Evolutionary conservation across 37 sponge, comb jelly and placozoan genomes (phyloP).

Genomic region (Aphrocallistes beatrix): DNA sequence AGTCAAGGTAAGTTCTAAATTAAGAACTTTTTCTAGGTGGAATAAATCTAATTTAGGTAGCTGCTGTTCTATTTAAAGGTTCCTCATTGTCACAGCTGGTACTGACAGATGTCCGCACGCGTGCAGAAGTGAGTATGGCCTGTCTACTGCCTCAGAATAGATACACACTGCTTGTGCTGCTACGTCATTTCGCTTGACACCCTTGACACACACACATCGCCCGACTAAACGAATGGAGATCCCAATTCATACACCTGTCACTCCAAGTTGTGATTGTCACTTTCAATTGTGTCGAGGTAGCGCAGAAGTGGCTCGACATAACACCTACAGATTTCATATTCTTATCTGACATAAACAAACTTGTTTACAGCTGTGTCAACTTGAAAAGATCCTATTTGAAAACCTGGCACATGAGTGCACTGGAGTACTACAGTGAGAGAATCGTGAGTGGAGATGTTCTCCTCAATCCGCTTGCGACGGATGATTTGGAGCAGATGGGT

Average conservation of each 20-base stretch:
- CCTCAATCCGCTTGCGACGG: not conserved
- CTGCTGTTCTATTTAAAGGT: not conserved
- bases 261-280: not conserved
- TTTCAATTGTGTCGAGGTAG: not conserved
- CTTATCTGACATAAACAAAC: not conserved
- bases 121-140: not conserved
- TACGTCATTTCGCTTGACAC: constrained; percentile 17
- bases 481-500: not conserved
- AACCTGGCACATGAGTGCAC: not conserved
- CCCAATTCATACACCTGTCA: not conserved
- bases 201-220: not conserved
- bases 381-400: not conserved
- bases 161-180: not conserved
- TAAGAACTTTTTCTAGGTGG: not conserved
- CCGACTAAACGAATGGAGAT: not conserved
- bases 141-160: not conserved
- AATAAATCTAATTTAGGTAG: not conserved
- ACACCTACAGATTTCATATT: not conserved
- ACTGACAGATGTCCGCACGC: not conserved
- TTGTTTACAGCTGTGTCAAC: not conserved
- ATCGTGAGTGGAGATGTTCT: not conserved
- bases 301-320: not conserved
- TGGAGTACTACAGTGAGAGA: not conserved
- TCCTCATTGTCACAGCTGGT: not conserved
- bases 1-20: not conserved